phyloP scores from a whole-genome alignment of 2,888 invertebrate genomes.

The Cyclophora punctaria region DNA sequence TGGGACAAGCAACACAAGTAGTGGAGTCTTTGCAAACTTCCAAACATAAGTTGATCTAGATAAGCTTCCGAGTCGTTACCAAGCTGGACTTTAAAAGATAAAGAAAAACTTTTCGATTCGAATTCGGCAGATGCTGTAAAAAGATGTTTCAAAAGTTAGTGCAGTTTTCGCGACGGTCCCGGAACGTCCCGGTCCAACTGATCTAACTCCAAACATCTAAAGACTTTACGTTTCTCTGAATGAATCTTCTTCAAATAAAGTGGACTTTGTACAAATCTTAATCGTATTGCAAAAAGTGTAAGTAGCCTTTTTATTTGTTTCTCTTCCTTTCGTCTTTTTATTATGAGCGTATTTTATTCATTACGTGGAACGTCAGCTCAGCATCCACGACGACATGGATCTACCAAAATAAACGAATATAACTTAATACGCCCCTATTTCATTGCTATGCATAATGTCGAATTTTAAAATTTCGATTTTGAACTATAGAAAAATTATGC shows the following conservation, averaged over 20 bases:
- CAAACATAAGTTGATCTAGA: constrained; percentile 22
- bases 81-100: constrained; percentile 46
- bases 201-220: constrained; percentile 33
- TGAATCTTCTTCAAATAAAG: constrained; percentile 21
- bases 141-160: constrained; percentile 40
- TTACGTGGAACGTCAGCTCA: too few relatives aligned
- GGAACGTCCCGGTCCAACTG: constrained; percentile 22
- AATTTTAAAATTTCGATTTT: too few relatives aligned
- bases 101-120: constrained; percentile 56
- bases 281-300: constrained; percentile 3
- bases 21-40: constrained; percentile 4
- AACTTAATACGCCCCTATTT: too few relatives aligned
- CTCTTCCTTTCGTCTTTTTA: too few relatives aligned
- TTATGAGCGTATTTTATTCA: too few relatives aligned
- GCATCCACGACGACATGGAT: too few relatives aligned
- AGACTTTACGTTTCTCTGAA: constrained; percentile 29
- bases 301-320: not conserved
- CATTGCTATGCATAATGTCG: too few relatives aligned
- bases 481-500: too few relatives aligned
- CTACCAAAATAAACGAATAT: too few relatives aligned
- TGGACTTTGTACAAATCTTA: not conserved
- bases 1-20: too few relatives aligned
- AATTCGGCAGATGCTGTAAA: constrained; percentile 54
- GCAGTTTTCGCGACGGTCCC: constrained; percentile 30
- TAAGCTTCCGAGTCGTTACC: constrained; percentile 44